These are phyloP conservation scores for Uropetala carovei DNA, from an alignment of 2,888 invertebrate genomes.

Conservation along the genomic window DNA sequence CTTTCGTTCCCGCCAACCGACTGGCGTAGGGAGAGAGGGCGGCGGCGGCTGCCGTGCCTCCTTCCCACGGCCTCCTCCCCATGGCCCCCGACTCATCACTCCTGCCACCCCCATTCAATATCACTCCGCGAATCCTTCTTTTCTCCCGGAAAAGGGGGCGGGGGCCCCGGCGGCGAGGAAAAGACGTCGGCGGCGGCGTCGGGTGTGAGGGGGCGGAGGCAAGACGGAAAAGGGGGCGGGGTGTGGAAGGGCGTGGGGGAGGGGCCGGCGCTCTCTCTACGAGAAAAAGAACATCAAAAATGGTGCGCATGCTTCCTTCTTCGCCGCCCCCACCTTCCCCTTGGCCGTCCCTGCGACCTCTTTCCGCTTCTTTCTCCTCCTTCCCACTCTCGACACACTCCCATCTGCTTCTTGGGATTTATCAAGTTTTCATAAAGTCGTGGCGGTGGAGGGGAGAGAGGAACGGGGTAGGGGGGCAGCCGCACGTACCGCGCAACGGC, in stretches of 20 bases:
- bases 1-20: slow-evolving; percentile 65
- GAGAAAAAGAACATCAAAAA: slow-evolving; percentile 64
- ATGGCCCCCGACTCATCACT: slow-evolving; percentile 59
- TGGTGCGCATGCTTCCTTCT: slow-evolving; percentile 65
- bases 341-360: not conserved
- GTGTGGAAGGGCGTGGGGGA: slow-evolving; percentile 30
- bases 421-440: slow-evolving; percentile 65
- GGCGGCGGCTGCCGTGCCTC: slow-evolving; percentile 63
- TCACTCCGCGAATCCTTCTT: slow-evolving; percentile 65
- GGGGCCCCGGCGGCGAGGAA: slow-evolving; percentile 56
- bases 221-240: slow-evolving; percentile 60
- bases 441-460: not conserved
- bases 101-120: slow-evolving; percentile 70
- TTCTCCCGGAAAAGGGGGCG: slow-evolving; percentile 65
- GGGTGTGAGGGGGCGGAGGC: slow-evolving; percentile 39
- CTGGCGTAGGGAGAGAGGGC: slow-evolving; percentile 30
- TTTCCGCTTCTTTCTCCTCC: not conserved
- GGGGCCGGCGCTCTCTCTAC: slow-evolving; percentile 30
- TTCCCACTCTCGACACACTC: not conserved
- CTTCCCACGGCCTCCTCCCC: slow-evolving; percentile 49
- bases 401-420: slow-evolving; percentile 35
- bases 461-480: not conserved
- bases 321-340: not conserved
- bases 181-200: slow-evolving; percentile 41
- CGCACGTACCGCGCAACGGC: slow-evolving; percentile 12